phyloP scores from a whole-genome alignment of 2,888 invertebrate genomes.

The Zhuqinia jingwanae region DNA sequence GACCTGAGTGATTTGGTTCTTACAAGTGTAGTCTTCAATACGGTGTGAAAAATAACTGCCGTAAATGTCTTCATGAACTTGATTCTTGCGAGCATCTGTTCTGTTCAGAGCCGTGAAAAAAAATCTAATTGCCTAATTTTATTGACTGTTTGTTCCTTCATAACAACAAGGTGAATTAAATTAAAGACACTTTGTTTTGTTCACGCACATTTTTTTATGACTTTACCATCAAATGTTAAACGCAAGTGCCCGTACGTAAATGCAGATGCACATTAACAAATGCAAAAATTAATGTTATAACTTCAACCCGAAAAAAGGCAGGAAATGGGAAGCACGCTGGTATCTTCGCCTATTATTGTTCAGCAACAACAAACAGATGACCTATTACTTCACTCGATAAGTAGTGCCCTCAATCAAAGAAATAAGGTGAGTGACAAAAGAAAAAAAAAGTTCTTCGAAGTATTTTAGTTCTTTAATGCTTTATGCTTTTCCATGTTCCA shows the following conservation, averaged over 20 bases:
- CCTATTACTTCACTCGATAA: slow-evolving; percentile 68
- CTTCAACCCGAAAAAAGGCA: slow-evolving; percentile 31
- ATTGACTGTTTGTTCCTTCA: background rate
- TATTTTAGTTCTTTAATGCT: too few relatives aligned
- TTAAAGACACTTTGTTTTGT: too few relatives aligned
- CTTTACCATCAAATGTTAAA: background rate
- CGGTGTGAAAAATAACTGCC: slow-evolving; percentile 14
- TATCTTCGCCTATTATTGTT: slow-evolving; percentile 69
- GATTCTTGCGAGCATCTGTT: background rate
- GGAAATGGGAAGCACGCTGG: slow-evolving; percentile 72
- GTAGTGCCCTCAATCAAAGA: slow-evolving; percentile 70
- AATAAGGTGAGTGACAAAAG: slow-evolving; percentile 67
- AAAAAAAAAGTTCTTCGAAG: background rate
- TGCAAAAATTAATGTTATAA: slow-evolving; percentile 11
- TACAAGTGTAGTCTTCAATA: slow-evolving; percentile 52
- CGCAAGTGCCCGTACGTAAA: background rate
- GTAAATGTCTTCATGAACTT: background rate
- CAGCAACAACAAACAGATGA: slow-evolving; percentile 64
- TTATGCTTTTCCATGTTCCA: background rate
- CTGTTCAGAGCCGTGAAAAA: background rate
- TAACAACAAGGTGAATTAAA: background rate
- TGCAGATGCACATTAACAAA: background rate
- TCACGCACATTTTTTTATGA: background rate
- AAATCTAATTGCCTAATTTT: background rate
- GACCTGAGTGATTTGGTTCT: slow-evolving; percentile 60